Conservation (phyloP, 2,113 vertebrate genomes). For the Amphilophus citrinellus region DNA sequence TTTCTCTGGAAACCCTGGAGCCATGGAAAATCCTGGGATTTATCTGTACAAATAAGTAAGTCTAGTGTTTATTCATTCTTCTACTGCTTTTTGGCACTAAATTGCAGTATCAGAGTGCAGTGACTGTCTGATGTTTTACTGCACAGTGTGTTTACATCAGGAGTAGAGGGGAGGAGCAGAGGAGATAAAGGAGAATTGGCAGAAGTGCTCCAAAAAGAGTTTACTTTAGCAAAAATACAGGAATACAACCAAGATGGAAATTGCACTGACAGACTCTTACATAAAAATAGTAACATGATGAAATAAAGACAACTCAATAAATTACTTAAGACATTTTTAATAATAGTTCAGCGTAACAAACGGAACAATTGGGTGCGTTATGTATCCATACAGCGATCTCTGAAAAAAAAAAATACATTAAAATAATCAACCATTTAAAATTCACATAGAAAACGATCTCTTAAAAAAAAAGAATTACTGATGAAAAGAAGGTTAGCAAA, state of each 20-base stretch:
- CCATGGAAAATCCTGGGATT: slow-evolving; percentile 37
- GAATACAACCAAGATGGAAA: neutral
- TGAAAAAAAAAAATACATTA: slow-evolving; percentile 71
- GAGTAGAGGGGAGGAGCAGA: neutral
- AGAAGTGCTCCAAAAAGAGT: slow-evolving; percentile 7
- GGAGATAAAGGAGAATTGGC: neutral
- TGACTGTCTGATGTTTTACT: slow-evolving; percentile 33
- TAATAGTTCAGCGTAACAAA: slow-evolving; percentile 76
- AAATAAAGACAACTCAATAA: slow-evolving; percentile 15
- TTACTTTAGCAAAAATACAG: slow-evolving; percentile 28
- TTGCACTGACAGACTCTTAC: neutral
- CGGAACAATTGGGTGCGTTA: slow-evolving; percentile 67
- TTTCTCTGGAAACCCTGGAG: slow-evolving; percentile 24
- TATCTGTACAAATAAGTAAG: slow-evolving; percentile 41
- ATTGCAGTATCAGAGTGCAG: slow-evolving; percentile 4
- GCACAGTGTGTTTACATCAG: slow-evolving; percentile 41
- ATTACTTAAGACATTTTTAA: slow-evolving; percentile 78
- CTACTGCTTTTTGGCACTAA: slow-evolving; percentile 28
- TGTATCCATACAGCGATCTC: slow-evolving; percentile 62
- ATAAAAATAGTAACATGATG: neutral
- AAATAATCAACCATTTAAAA: slow-evolving; percentile 80
- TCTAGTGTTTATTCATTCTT: slow-evolving; percentile 59
- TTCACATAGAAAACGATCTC: slow-evolving; percentile 69
- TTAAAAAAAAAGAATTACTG: neutral
- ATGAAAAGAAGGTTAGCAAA: slow-evolving; percentile 50